phyloP scores from a whole-genome alignment of 2,797 vertebrate genomes.

The Coregonus suidteri region DNA sequence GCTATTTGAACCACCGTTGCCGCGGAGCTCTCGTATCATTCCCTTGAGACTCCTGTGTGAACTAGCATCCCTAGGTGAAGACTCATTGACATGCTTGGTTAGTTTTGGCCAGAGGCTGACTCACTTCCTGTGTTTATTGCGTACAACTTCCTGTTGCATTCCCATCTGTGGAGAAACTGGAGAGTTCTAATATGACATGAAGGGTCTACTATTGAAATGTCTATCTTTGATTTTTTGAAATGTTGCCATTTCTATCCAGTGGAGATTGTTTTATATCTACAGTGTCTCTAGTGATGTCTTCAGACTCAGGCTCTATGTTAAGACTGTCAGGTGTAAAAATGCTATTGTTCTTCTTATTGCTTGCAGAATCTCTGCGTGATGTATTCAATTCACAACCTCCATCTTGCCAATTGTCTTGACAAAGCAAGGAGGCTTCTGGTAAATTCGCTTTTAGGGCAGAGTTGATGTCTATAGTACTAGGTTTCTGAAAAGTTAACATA shows the following conservation, averaged over 20 bases:
- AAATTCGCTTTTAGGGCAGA: constrained; percentile 55
- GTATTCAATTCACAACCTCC: constrained; percentile 33
- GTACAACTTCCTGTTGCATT: not conserved
- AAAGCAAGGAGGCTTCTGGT: constrained; percentile 44
- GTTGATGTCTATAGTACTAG: constrained; percentile 56
- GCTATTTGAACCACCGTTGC: constrained; percentile 46
- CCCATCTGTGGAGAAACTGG: not conserved
- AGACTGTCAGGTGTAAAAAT: constrained; percentile 12
- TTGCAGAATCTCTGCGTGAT: constrained; percentile 14
- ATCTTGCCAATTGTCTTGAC: constrained; percentile 48
- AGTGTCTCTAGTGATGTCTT: not conserved
- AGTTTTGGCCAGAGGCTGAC: constrained; percentile 13
- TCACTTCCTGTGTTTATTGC: not conserved
- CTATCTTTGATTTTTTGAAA: constrained; percentile 21
- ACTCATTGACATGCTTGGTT: not conserved
- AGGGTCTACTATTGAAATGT: not conserved
- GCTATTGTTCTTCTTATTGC: constrained; percentile 15
- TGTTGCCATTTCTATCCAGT: constrained; percentile 65
- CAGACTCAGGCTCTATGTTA: constrained; percentile 22
- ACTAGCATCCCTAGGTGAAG: constrained; percentile 59
- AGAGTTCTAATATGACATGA: not conserved
- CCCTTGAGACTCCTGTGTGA: constrained; percentile 67
- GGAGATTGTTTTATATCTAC: constrained; percentile 34
- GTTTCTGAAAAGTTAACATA: constrained; percentile 59
- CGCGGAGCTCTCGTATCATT: constrained; percentile 46